phyloP scores from a whole-genome alignment of 2,888 invertebrate genomes.

The Dryadula phaetusa region DNA sequence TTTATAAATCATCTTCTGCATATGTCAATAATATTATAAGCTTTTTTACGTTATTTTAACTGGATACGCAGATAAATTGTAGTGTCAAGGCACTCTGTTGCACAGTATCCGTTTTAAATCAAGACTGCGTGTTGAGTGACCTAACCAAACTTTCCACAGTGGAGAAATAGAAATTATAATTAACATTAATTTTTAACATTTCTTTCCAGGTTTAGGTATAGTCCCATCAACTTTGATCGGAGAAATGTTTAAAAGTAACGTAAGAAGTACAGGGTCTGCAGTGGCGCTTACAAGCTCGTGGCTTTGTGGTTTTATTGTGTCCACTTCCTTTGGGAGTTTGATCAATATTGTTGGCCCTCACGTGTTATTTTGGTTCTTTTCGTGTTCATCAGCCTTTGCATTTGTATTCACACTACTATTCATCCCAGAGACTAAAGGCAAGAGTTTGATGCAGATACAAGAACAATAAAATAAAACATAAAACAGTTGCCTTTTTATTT shows the following conservation, averaged over 20 bases:
- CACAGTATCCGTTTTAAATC: too few species aligned
- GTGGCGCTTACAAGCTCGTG: slow-evolving; percentile 42
- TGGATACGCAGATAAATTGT: too few species aligned
- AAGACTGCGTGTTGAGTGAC: too few species aligned
- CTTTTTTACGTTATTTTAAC: too few species aligned
- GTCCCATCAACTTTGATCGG: slow-evolving; percentile 48
- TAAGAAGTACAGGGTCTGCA: slow-evolving; percentile 49
- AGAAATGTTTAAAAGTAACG: slow-evolving; percentile 49
- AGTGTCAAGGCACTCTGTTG: too few species aligned
- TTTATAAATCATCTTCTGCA: too few species aligned
- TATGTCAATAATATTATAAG: too few species aligned
- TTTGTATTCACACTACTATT: slow-evolving; percentile 86
- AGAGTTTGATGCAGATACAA: slow-evolving; percentile 89
- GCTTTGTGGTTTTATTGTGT: slow-evolving; percentile 45
- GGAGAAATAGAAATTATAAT: too few species aligned
- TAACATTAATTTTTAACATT: not conserved
- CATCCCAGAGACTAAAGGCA: slow-evolving; percentile 92
- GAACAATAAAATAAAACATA: too few species aligned
- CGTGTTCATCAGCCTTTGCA: slow-evolving; percentile 59
- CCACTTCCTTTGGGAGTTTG: slow-evolving; percentile 45
- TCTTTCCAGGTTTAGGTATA: slow-evolving; percentile 48
- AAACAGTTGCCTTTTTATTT: too few species aligned
- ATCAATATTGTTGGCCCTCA: slow-evolving; percentile 77
- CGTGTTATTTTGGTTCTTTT: slow-evolving; percentile 87
- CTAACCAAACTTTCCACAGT: too few species aligned